Evolutionary conservation across 1,140 invertebrate species (phyloP).

Genomic region (Probaryconus sp.): DNA sequence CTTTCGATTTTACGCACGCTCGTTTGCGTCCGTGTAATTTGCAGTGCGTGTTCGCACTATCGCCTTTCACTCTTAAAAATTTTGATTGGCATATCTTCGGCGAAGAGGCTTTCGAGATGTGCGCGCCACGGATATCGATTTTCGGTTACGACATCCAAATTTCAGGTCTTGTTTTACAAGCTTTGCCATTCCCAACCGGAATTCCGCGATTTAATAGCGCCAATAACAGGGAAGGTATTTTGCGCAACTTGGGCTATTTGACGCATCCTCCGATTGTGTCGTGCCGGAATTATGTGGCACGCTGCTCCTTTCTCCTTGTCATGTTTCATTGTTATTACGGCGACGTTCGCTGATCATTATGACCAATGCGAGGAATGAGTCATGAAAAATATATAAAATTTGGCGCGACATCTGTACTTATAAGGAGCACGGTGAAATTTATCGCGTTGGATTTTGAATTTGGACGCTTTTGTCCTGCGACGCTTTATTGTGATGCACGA

Average conservation of each 20-base stretch:
- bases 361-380: slow-evolving; percentile 47
- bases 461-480: slow-evolving; percentile 33
- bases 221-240: too few relatives aligned
- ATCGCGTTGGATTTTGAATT: slow-evolving; percentile 48
- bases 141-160: slow-evolving; percentile 26
- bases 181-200: slow-evolving; percentile 2
- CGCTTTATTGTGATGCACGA: slow-evolving; percentile 35
- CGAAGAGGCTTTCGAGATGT: slow-evolving; percentile 25
- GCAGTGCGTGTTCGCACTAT: slow-evolving; percentile 50
- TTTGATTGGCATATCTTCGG: slow-evolving; percentile 38
- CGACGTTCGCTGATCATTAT: slow-evolving; percentile 43
- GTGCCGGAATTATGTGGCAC: slow-evolving; percentile 36
- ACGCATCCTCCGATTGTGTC: slow-evolving; percentile 48
- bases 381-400: slow-evolving; percentile 53
- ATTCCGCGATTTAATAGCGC: slow-evolving; percentile 29
- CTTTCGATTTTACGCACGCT: slow-evolving; percentile 55
- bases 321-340: slow-evolving; percentile 55
- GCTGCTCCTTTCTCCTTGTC: slow-evolving; percentile 53
- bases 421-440: slow-evolving; percentile 53
- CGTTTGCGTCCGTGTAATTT: slow-evolving; percentile 44
- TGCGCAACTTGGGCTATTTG: slow-evolving; percentile 35
- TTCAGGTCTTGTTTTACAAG: background rate
- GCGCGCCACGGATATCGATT: slow-evolving; percentile 31
- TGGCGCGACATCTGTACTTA: slow-evolving; percentile 53
- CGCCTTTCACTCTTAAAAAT: slow-evolving; percentile 58